Evolutionary conservation across 2,113 vertebrate genomes (phyloP), one percentile per base, ranked within the genome.

Genomic region (Lethenteron reissneri): DNA sequence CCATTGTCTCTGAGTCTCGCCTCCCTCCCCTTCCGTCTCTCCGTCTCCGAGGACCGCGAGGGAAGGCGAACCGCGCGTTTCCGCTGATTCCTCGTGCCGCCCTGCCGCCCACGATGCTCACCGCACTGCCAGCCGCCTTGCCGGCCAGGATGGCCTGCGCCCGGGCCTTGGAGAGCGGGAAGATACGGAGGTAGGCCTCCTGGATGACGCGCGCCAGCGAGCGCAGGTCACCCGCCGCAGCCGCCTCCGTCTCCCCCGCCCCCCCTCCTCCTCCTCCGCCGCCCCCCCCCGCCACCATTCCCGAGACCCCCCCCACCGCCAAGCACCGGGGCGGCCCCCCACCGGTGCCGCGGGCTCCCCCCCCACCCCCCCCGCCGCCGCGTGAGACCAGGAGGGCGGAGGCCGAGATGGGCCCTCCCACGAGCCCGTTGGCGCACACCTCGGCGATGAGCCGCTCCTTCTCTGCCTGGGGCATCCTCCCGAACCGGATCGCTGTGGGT

Each of bases 81-180:
- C 25, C 25, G 25, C 25, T 41, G 25, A 41, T 25, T 25, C 25
- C 25, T 3, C 25, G 4, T 25, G 25, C 25, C 41, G 41, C 41
- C 17, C 19, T n/a, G n/a, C 64, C 21, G n/a, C 19, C 19, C 10
- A 11, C 56, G 57, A 70, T 78, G 80, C 83, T 86, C 79, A 97
- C 92, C 77, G 89, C 83, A 10, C 81, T 87, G 81, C 85, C 85
- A 84, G 82, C 89, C 81, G 87, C 87, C 82, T 92, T 97, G 77
- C 94, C 94, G 0, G 82, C 89, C 79, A 97, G 81, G 80, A 97
- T 97, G 79, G 84, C 85, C 58, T 88, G 88, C 71, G 94, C 90
- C 80, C 89, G 92, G 81, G 88, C 95, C 85, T 97, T 97, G 82
- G 92, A 97, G 90, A 97, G 94, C 75, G 85, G 87, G 79, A 97